phyloP scores from a whole-genome alignment of 2,888 invertebrate species.

The Conchocele bisecta region DNA sequence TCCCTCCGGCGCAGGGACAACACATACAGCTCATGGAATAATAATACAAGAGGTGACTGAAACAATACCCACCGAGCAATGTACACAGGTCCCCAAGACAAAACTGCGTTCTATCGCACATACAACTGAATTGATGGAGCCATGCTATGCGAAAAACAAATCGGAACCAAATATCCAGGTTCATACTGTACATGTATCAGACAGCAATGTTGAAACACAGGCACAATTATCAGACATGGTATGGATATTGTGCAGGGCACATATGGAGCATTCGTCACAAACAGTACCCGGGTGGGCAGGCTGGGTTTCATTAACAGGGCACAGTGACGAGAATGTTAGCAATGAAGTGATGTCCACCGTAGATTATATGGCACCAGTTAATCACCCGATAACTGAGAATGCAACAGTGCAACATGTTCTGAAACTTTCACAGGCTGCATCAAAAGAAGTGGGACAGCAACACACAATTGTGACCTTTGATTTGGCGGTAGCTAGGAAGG shows the following conservation, averaged over 20 bases:
- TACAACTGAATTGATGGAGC: not conserved
- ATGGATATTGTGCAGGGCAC: too few relatives aligned
- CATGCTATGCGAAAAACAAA: slow-evolving; percentile 22
- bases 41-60: slow-evolving; percentile 15
- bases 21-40: slow-evolving; percentile 24
- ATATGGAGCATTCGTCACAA: not conserved
- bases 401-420: slow-evolving; percentile 41
- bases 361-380: slow-evolving; percentile 31
- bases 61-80: not conserved
- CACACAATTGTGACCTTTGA: slow-evolving; percentile 45
- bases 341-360: slow-evolving; percentile 15
- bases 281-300: slow-evolving; percentile 25
- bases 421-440: slow-evolving; percentile 21
- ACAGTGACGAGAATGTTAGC: too few relatives aligned
- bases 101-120: not conserved
- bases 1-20: slow-evolving; percentile 20
- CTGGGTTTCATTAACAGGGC: slow-evolving; percentile 1
- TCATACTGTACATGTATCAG: not conserved
- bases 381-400: too few relatives aligned
- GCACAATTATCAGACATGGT: too few relatives aligned
- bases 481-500: slow-evolving; percentile 42
- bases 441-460: slow-evolving; percentile 30
- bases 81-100: not conserved
- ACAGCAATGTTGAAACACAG: too few relatives aligned
- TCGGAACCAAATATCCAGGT: slow-evolving; percentile 3